A percentile compares a stretch with the other conserved stretches of the same genome.
These are phyloP conservation scores for Gymnoscopelus braueri DNA, from an alignment of 2,797 vertebrate species.

Conservation along the genomic window DNA sequence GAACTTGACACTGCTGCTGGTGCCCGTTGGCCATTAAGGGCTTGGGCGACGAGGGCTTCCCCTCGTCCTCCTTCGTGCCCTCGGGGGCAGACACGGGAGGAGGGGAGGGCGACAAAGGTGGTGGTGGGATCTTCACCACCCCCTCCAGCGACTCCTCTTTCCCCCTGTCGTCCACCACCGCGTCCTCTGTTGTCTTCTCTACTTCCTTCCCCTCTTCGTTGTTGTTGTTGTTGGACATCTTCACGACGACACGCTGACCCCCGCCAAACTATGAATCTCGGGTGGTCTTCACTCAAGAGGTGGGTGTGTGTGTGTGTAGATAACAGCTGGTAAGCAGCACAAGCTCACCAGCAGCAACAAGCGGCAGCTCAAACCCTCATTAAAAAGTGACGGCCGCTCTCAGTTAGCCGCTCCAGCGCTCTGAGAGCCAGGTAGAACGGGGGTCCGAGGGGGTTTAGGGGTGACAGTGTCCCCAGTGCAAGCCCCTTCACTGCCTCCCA, in stretches of 20 bases:
- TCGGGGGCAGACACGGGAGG: slow-evolving; percentile 46
- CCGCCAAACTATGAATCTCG: slow-evolving; percentile 2
- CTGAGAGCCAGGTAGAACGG: slow-evolving; percentile 73
- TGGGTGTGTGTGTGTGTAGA: slow-evolving; percentile 15
- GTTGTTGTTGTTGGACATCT: slow-evolving; percentile 81
- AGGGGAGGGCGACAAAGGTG: slow-evolving; percentile 53
- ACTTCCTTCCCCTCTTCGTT: slow-evolving; percentile 56
- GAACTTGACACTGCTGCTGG: slow-evolving; percentile 68
- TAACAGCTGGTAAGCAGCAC: slow-evolving; percentile 39
- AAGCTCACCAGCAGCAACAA: slow-evolving; percentile 44
- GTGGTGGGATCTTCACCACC: slow-evolving; percentile 68
- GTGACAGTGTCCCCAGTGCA: slow-evolving; percentile 69
- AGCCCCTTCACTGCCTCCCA: slow-evolving; percentile 68
- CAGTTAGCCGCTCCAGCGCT: slow-evolving; percentile 64
- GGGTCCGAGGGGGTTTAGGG: slow-evolving; percentile 63
- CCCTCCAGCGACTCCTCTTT: slow-evolving; percentile 57
- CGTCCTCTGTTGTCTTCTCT: slow-evolving; percentile 58
- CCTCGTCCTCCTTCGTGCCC: slow-evolving; percentile 74
- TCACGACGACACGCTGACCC: slow-evolving; percentile 34
- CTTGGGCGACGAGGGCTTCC: slow-evolving; percentile 48
- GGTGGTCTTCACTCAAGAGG: slow-evolving; percentile 26
- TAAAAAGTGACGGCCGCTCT: slow-evolving; percentile 66
- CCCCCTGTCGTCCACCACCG: slow-evolving; percentile 51
- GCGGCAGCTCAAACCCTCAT: slow-evolving; percentile 67
- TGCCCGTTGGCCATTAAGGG: slow-evolving; percentile 45